A percentile compares a stretch with the other conserved stretches of the same genome.
These are phyloP conservation scores for Portunus trituberculatus DNA, from an alignment of 1,140 invertebrate species.

Conservation along the genomic window DNA sequence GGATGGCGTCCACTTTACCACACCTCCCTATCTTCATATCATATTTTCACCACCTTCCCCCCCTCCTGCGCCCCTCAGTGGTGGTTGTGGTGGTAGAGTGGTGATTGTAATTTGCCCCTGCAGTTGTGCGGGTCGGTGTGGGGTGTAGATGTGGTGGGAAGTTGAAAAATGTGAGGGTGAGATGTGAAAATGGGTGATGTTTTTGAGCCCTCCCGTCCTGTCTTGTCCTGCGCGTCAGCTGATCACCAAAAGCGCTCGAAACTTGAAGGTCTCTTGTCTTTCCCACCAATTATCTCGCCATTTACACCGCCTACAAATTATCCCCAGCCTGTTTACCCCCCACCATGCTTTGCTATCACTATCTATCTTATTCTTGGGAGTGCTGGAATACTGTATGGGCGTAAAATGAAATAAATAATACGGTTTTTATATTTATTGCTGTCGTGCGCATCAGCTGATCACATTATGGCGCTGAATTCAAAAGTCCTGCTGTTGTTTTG, in stretches of 20 bases:
- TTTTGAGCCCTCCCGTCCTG: neutral
- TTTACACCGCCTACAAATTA: neutral
- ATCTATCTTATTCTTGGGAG: neutral
- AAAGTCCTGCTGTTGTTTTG: too few relatives aligned
- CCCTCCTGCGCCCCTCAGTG: neutral
- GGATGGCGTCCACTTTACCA: slow-evolving; percentile 37
- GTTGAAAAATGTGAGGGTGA: neutral
- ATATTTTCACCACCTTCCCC: neutral
- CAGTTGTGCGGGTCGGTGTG: neutral
- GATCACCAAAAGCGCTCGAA: slow-evolving; percentile 36
- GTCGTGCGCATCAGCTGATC: too few relatives aligned
- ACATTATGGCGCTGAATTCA: too few relatives aligned
- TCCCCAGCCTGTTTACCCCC: neutral
- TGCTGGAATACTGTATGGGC: neutral
- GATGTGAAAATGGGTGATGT: slow-evolving; percentile 5
- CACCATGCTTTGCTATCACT: neutral
- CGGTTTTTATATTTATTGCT: neutral
- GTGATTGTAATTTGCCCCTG: neutral
- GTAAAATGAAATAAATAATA: neutral
- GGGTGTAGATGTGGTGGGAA: neutral
- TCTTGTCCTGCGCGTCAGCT: slow-evolving; percentile 31
- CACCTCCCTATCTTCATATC: neutral
- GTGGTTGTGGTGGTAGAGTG: neutral
- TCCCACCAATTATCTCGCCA: neutral
- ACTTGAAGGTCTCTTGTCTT: neutral